Evolutionary conservation across 2,113 vertebrate genomes (phyloP), one percentile per base, ranked within the genome.

Genomic region (Sakesphorus luctuosus): DNA sequence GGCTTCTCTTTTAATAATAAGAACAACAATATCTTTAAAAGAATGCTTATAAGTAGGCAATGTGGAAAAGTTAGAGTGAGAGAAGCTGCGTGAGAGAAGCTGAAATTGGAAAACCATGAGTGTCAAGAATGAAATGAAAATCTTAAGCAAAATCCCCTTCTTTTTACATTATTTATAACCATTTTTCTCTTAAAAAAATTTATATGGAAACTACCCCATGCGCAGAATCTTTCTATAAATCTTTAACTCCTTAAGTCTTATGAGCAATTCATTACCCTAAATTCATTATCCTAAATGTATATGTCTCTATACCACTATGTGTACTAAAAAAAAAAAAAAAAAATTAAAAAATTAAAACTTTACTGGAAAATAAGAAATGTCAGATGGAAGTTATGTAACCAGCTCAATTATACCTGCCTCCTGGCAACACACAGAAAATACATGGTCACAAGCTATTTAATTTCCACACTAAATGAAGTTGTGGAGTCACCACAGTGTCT

Each of bases 361-460:
- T 79, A 43, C 3, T 29, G 6, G 40, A 68, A 84, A 56, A 5
- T 16, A 33, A 14, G 2, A 66, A 63, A 40, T 28, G 1, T 40
- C 28, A 50, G 4, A 31, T 40, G 0, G 1, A 73, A 4, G 6
- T 62, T 81, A 13, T 36, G 9, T 63, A 43, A 38, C 10, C 4
- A 44, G 38, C 5, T 56, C 0, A 0, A 31, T n/a, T 52, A 74
- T 7, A 63, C 1, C 10, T 33, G 11, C 3, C 7, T 66, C 33
- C 10, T 59, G 52, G 44, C 10, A 28, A 10, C 6, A 31, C 11
- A 36, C 0, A 3, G 33, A 35, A 65, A 67, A 67, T 14, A 19
- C 1, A 4, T 18, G 11, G 2, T 52, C 26, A 33, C 4, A 18
- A 20, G 23, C 3, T 38, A 3, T 35, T 62, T 74, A 12, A 72